Base-by-base conservation (phyloP, 2,797 vertebrate species). In the Lagocephalus sceleratus region DNA sequence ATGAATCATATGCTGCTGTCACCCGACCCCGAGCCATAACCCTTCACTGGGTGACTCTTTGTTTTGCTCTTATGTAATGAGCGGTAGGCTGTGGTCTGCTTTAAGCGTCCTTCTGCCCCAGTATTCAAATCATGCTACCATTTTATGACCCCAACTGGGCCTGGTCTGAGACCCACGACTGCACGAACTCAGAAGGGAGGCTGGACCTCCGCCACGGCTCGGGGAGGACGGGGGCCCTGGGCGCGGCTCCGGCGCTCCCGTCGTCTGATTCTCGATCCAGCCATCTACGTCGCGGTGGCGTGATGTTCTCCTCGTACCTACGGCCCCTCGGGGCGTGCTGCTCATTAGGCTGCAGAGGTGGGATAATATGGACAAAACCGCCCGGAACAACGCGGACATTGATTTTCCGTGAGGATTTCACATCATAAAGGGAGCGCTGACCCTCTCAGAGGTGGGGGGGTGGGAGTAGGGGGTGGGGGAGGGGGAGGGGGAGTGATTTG, bases 1-100 rank as follows among this genome's bases (percentile, higher is more conserved):
- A 77, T 88, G 88, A 89, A 87, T 89, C 87, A 89, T 86, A 87
- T 84, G 86, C 69, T 87, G 79, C 79, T 87, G 85, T 85, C 86
- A 88, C 76, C 81, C 57, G 72, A 88, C 88, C 87, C 75, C 75
- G 39, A 85, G 86, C 85, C 79, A 85, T 84, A 75, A 82, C 73
- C 84, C 81, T 76, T 74, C 76, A 63, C 76, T 73, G 68, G 78
- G 75, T 85, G 83, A 85, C 83, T 86, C 84, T 85, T 77, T 82
- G 82, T 85, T 85, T 76, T 56, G 68, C 32, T 84, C 81, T 88
- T 87, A 87, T 60, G 79, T 85, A 86, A 88, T 80, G 70, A 73
- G 75, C 57, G 68, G 66, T 75, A 65, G 79, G 68, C 73, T 63
- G 52, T 44, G 78, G 85, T 78, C 69, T 70, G 71, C 76, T 82